These are phyloP conservation scores for Chascanopsetta lugubris DNA, from an alignment of 2,113 vertebrate genomes.

Conservation along the genomic window DNA sequence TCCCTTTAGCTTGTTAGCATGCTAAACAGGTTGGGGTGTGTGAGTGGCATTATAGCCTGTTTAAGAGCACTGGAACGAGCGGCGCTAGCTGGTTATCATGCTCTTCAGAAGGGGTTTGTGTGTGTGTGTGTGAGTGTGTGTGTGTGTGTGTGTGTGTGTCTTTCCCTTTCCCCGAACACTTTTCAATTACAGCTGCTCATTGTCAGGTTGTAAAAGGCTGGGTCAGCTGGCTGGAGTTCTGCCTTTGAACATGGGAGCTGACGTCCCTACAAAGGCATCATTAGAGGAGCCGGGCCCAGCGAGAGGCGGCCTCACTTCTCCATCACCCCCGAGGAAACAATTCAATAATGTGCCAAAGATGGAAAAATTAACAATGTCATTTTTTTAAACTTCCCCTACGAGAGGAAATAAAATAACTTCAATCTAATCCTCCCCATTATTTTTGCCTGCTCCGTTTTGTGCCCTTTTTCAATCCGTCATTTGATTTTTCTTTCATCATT, in stretches of 20 bases:
- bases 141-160: slow-evolving; percentile 11
- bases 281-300: slow-evolving; percentile 65
- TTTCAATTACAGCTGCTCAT: slow-evolving; percentile 80
- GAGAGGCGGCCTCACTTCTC: slow-evolving; percentile 58
- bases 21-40: slow-evolving; percentile 59
- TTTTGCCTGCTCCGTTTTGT: slow-evolving; percentile 19
- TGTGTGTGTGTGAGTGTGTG: slow-evolving; percentile 7
- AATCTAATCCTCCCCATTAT: slow-evolving; percentile 41
- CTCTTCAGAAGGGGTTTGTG: slow-evolving; percentile 39
- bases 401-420: slow-evolving; percentile 53
- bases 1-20: slow-evolving; percentile 72
- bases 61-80: slow-evolving; percentile 54
- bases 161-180: slow-evolving; percentile 54
- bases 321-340: slow-evolving; percentile 59
- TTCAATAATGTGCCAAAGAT: slow-evolving; percentile 59
- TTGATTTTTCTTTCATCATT: slow-evolving; percentile 55
- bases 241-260: slow-evolving; percentile 70
- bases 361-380: slow-evolving; percentile 52
- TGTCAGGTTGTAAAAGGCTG: slow-evolving; percentile 74
- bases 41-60: slow-evolving; percentile 58
- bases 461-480: slow-evolving; percentile 44
- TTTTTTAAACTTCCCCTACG: slow-evolving; percentile 16
- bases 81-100: slow-evolving; percentile 57
- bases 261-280: slow-evolving; percentile 76
- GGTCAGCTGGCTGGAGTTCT: slow-evolving; percentile 75